Evolutionary conservation across 2,113 vertebrate species (phyloP).

Genomic region (Pachycephala philippinensis): DNA sequence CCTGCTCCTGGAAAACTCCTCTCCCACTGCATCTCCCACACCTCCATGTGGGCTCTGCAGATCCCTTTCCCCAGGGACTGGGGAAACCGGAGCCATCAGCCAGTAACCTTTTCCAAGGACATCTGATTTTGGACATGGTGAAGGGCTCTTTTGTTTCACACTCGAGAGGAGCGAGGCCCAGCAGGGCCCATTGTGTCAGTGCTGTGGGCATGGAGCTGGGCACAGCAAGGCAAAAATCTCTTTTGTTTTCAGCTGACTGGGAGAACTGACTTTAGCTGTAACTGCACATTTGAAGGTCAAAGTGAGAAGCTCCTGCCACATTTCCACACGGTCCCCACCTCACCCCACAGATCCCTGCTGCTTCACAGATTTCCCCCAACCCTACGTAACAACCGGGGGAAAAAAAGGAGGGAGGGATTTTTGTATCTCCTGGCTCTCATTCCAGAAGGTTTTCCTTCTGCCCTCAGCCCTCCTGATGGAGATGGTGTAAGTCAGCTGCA

Average conservation of each 20-base stretch:
- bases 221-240: rapidly evolving
- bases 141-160: neutral
- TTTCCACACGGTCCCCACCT: neutral
- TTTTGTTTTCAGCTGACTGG: neutral
- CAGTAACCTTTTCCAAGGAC: neutral
- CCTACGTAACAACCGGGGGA: rapidly evolving
- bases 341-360: neutral
- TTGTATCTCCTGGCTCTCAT: neutral
- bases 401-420: neutral
- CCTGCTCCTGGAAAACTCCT: neutral
- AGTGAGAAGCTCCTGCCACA: neutral
- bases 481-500: slow-evolving; percentile 9
- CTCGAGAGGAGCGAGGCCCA: neutral
- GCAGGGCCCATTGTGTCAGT: rapidly evolving
- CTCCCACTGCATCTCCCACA: neutral
- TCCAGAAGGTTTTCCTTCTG: neutral
- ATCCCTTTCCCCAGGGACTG: neutral
- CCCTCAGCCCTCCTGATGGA: neutral
- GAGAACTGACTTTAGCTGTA: neutral
- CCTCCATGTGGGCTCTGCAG: neutral
- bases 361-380: neutral
- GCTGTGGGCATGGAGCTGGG: neutral
- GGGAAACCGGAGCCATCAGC: neutral
- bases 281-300: neutral
- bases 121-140: neutral